phyloP scores from a whole-genome alignment of 2,797 vertebrate species.

The Rhinogobio ventralis region DNA sequence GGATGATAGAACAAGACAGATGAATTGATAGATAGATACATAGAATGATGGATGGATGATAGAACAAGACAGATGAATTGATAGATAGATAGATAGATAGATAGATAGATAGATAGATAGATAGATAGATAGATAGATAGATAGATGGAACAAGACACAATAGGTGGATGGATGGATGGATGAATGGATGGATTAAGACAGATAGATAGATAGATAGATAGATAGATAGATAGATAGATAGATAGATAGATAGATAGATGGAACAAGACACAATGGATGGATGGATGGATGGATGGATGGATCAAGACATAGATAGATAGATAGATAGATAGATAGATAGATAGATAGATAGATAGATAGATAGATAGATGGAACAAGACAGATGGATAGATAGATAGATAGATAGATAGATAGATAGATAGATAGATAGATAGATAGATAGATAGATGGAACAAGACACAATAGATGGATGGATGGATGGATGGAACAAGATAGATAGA shows the following conservation, averaged over 20 bases:
- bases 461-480: too few relatives aligned
- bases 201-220: not conserved
- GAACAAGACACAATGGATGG: too few relatives aligned
- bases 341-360: not conserved
- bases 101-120: not conserved
- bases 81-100: not conserved
- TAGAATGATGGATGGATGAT: not conserved
- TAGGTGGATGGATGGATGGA: not conserved
- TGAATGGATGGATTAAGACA: not conserved
- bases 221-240: not conserved
- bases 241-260: not conserved
- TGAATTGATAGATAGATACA: not conserved
- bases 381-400: too few relatives aligned
- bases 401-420: too few relatives aligned
- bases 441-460: not conserved
- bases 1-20: too few relatives aligned
- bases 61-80: not conserved
- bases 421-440: too few relatives aligned
- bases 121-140: not conserved
- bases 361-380: not conserved
- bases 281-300: too few relatives aligned
- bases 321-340: not conserved
- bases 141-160: too few relatives aligned
- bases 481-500: not conserved
- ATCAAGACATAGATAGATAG: not conserved